phyloP scores from a whole-genome alignment of 2,797 vertebrate genomes.

The Oophaga sylvatica region DNA sequence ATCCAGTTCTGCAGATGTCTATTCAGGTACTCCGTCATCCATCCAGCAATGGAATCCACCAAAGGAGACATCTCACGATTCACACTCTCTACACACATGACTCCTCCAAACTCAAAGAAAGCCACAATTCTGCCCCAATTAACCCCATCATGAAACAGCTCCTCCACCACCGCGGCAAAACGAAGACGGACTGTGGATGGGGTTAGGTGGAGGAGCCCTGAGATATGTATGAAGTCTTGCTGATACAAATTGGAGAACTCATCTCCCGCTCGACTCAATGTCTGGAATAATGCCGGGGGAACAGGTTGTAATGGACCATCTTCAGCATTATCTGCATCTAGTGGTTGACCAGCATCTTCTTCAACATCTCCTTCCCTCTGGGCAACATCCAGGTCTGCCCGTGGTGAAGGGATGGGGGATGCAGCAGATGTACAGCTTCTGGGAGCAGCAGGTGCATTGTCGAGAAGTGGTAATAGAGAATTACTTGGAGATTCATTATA shows the following conservation, averaged over 20 bases:
- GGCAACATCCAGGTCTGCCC: conserved; percentile 36
- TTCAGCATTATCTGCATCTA: conserved; percentile 41
- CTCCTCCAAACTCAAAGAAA: conserved; percentile 97
- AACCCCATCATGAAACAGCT: conserved; percentile 96
- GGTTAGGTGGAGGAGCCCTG: conserved; percentile 90
- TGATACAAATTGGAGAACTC: conserved; percentile 92
- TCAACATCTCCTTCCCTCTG: conserved; percentile 41
- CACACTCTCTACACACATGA: conserved; percentile 93
- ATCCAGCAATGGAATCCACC: conserved; percentile 89
- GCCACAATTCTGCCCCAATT: conserved; percentile 99
- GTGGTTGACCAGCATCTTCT: conserved; percentile 9
- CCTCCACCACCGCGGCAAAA: conserved; percentile 92
- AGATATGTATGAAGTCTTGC: conserved; percentile 93
- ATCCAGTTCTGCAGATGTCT: conserved; percentile 94
- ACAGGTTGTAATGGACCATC: conserved; percentile 62
- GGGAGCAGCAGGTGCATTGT: conserved; percentile 52
- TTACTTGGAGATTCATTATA: conserved; percentile 45
- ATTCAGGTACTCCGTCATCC: conserved; percentile 99
- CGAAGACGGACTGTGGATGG: conserved; percentile 85
- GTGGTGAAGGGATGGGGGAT: conserved; percentile 41
- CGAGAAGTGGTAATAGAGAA: conserved; percentile 26
- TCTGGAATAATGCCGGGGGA: conserved; percentile 81
- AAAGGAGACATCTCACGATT: conserved; percentile 89
- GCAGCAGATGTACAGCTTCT: conserved; percentile 51
- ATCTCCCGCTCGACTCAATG: conserved; percentile 90